Percentiles rank a stretch among this genome's conserved stretches.
These are phyloP conservation scores for Adelphocoris suturalis DNA, from an alignment of 2,888 invertebrate genomes.

Conservation along the genomic window DNA sequence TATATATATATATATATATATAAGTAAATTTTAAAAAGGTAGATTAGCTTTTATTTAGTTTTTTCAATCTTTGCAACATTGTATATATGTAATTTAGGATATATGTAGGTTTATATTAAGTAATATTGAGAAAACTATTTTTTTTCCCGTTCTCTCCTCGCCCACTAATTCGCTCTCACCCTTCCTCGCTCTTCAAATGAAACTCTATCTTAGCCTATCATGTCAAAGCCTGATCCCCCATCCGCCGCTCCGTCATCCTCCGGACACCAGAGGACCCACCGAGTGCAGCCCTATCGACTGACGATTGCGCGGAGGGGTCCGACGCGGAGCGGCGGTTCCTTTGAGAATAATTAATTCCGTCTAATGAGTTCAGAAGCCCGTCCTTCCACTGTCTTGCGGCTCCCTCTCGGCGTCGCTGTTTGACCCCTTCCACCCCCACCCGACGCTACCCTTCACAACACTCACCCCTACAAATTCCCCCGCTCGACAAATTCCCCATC, in stretches of 20 bases:
- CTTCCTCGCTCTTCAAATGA: neutral
- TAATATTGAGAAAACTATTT: no score
- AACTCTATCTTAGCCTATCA: neutral
- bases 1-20: no score
- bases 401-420: neutral
- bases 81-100: no score
- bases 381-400: neutral
- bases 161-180: no score
- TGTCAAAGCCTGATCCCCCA: neutral
- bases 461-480: neutral
- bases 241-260: neutral
- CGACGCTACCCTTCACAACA: neutral
- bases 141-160: no score
- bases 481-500: neutral
- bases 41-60: no score
- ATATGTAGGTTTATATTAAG: no score
- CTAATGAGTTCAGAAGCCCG: slow-evolving; percentile 25
- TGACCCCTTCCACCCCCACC: neutral
- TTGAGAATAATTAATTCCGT: slow-evolving; percentile 26
- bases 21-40: no score
- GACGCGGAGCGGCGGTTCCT: neutral
- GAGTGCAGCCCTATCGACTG: neutral
- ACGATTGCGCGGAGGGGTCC: neutral
- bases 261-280: neutral
- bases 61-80: no score